phyloP scores from a whole-genome alignment of 2,797 vertebrate genomes.

The Bucorvus abyssinicus region DNA sequence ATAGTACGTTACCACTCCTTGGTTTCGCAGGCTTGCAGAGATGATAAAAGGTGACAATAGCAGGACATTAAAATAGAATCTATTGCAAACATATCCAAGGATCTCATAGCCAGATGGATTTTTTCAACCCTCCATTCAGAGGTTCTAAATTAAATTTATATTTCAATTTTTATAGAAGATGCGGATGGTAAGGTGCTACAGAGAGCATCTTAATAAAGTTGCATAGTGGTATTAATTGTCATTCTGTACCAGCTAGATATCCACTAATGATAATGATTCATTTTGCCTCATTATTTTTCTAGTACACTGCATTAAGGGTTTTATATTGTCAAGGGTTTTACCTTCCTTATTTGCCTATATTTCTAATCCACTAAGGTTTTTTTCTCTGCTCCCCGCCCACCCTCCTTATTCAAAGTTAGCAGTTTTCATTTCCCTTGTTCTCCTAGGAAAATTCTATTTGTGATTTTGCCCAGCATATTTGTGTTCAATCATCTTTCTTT shows the following conservation, averaged over 20 bases:
- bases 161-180: not conserved
- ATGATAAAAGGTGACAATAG: not conserved
- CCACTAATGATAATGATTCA: conserved; percentile 15
- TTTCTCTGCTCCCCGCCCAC: not conserved
- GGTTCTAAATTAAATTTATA: not conserved
- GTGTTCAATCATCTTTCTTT: conserved; percentile 47
- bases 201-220: conserved; percentile 3
- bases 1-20: not conserved
- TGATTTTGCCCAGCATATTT: conserved; percentile 26
- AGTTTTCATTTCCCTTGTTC: conserved; percentile 10
- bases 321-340: not conserved
- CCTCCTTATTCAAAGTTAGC: not conserved
- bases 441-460: conserved; percentile 12
- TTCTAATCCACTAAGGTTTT: not conserved
- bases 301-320: not conserved
- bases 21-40: not conserved
- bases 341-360: not conserved
- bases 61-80: not conserved
- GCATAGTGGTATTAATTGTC: not conserved
- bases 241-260: conserved; percentile 18
- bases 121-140: not conserved
- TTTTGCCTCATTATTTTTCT: conserved; percentile 31
- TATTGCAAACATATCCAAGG: not conserved
- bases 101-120: not conserved
- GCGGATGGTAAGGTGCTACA: not conserved